These are phyloP conservation scores for Lutjanus erythropterus DNA, from an alignment of 2,113 vertebrate genomes.

Conservation along the genomic window DNA sequence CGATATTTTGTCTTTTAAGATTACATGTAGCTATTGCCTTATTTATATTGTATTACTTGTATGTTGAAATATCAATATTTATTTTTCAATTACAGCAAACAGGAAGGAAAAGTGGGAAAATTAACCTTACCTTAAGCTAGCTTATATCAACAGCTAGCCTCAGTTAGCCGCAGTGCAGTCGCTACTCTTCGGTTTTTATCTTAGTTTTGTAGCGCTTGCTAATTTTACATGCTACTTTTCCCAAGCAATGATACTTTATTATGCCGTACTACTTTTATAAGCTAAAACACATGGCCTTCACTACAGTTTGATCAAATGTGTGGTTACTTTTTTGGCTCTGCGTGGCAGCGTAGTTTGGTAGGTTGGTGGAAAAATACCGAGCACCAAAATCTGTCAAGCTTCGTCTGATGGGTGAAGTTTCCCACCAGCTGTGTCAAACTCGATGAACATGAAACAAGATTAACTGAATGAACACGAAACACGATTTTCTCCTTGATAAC, in stretches of 20 bases:
- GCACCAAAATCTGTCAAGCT: neutral
- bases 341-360: neutral
- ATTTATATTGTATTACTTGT: too few species aligned
- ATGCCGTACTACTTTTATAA: neutral
- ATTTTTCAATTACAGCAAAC: too few species aligned
- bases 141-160: too few species aligned
- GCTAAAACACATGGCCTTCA: neutral
- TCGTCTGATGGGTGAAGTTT: neutral
- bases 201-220: neutral
- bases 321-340: neutral
- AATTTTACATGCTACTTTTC: neutral
- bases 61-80: too few species aligned
- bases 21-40: too few species aligned
- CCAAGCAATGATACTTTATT: fast-evolving
- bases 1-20: too few species aligned
- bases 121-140: too few species aligned
- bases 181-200: too few species aligned
- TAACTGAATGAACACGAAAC: neutral
- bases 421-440: neutral
- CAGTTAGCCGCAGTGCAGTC: too few species aligned
- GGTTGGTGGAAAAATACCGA: neutral
- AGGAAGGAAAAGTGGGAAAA: too few species aligned
- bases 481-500: neutral
- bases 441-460: neutral
- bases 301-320: too few species aligned